Conservation (phyloP, 2,797 vertebrate species). For the Pangasius sanitwongsei region DNA sequence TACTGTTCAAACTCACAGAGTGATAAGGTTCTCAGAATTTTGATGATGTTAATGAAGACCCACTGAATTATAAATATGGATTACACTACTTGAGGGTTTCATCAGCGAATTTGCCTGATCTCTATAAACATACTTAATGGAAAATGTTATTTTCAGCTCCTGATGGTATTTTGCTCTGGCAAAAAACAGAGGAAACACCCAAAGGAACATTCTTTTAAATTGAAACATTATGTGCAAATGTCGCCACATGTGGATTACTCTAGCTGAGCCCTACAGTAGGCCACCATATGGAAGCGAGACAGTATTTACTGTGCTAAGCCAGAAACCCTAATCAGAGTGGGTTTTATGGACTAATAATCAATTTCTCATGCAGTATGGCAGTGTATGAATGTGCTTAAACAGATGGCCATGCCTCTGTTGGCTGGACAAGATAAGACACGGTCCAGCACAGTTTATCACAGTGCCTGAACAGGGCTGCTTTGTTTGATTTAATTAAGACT, state of each 20-base stretch:
- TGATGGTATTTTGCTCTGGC: background rate
- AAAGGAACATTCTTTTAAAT: constrained; percentile 3
- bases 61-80: background rate
- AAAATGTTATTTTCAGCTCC: constrained; percentile 20
- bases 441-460: constrained; percentile 79
- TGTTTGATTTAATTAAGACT: constrained; percentile 84
- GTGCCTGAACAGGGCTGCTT: constrained; percentile 77
- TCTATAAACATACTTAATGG: background rate
- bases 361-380: constrained; percentile 77
- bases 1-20: background rate
- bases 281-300: constrained; percentile 60
- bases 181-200: constrained; percentile 6
- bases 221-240: constrained; percentile 37
- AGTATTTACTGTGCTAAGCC: constrained; percentile 70
- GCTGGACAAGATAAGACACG: constrained; percentile 76
- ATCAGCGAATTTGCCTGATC: background rate
- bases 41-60: background rate
- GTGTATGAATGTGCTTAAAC: constrained; percentile 79
- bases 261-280: constrained; percentile 42
- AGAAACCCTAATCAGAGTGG: constrained; percentile 57
- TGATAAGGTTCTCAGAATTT: background rate
- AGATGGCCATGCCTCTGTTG: constrained; percentile 79
- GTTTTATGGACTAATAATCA: constrained; percentile 76
- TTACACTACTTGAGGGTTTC: background rate
- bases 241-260: constrained; percentile 46